Evolutionary conservation across 2,113 vertebrate species (phyloP).

Genomic region (Psittacula cyanocephala): DNA sequence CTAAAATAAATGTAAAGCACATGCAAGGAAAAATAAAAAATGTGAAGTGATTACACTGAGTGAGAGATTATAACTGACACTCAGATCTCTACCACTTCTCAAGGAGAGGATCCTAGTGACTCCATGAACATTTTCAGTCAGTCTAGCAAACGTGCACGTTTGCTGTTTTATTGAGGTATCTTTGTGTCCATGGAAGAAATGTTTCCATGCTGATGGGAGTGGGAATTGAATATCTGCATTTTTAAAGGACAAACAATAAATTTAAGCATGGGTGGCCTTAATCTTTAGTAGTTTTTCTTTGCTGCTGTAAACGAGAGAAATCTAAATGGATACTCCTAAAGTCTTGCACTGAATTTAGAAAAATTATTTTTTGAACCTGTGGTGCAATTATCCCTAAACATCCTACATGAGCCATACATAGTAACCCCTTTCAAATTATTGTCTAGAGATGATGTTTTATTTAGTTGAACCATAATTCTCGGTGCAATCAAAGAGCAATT

Average conservation of each 20-base stretch:
- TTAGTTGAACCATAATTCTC: conserved; percentile 39
- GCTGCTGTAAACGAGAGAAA: conserved; percentile 70
- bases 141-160: conserved; percentile 70
- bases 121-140: conserved; percentile 51
- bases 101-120: conserved; percentile 53
- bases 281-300: conserved; percentile 78
- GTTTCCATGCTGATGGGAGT: conserved; percentile 62
- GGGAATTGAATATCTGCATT: conserved; percentile 66
- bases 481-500: conserved; percentile 35
- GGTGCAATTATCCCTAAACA: conserved; percentile 74
- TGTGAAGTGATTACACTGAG: conserved; percentile 43
- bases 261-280: conserved; percentile 83
- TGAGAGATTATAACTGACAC: conserved; percentile 59
- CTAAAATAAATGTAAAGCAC: conserved; percentile 70
- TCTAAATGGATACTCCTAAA: conserved; percentile 70
- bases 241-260: conserved; percentile 79
- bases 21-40: conserved; percentile 62
- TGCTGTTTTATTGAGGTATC: conserved; percentile 57
- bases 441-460: conserved; percentile 54
- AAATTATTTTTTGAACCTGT: conserved; percentile 68
- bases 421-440: conserved; percentile 50
- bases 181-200: conserved; percentile 66
- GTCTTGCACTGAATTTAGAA: conserved; percentile 78
- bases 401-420: conserved; percentile 75
- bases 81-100: conserved; percentile 61